Conservation (phyloP, 1,140 invertebrate species). For the Drosophila asahinai region DNA sequence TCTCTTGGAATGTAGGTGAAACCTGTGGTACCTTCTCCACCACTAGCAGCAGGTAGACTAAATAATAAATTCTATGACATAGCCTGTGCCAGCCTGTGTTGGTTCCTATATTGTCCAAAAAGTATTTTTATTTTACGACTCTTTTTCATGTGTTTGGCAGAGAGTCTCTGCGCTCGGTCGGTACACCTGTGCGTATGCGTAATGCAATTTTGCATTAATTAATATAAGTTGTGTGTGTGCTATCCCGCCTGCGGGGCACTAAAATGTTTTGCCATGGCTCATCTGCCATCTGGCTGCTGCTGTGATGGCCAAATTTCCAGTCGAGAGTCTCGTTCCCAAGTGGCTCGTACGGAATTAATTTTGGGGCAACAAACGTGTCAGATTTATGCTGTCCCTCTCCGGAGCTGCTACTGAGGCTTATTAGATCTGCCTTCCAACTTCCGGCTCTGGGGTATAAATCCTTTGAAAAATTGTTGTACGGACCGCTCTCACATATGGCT, state of each 20-base stretch:
- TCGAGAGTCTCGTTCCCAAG: constrained; percentile 21
- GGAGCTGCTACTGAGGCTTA: constrained; percentile 27
- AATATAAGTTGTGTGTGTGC: constrained; percentile 59
- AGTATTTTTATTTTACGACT: constrained; percentile 78
- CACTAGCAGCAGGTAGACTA: not conserved
- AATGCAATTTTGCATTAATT: constrained; percentile 82
- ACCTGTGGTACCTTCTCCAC: not conserved
- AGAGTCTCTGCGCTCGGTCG: constrained; percentile 1
- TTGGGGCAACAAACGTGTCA: constrained; percentile 74
- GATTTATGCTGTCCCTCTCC: constrained; percentile 45
- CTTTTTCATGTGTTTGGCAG: constrained; percentile 53
- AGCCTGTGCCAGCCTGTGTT: constrained; percentile 47
- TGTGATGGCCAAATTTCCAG: constrained; percentile 46
- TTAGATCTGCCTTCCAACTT: constrained; percentile 44
- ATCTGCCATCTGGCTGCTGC: constrained; percentile 49
- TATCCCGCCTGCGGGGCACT: constrained; percentile 53
- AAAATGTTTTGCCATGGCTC: constrained; percentile 64
- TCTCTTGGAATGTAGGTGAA: not conserved
- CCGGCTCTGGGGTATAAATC: constrained; percentile 8
- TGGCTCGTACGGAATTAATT: constrained; percentile 76
- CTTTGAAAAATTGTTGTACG: constrained; percentile 28
- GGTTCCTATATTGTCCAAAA: constrained; percentile 56
- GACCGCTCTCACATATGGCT: constrained; percentile 6
- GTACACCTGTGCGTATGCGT: constrained; percentile 81
- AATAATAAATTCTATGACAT: constrained; percentile 18